A percentile compares a stretch with the other conserved stretches of the same genome.
These are phyloP conservation scores for Ptychadena robeensis DNA, from an alignment of 2,797 vertebrate species.

Conservation along the genomic window DNA sequence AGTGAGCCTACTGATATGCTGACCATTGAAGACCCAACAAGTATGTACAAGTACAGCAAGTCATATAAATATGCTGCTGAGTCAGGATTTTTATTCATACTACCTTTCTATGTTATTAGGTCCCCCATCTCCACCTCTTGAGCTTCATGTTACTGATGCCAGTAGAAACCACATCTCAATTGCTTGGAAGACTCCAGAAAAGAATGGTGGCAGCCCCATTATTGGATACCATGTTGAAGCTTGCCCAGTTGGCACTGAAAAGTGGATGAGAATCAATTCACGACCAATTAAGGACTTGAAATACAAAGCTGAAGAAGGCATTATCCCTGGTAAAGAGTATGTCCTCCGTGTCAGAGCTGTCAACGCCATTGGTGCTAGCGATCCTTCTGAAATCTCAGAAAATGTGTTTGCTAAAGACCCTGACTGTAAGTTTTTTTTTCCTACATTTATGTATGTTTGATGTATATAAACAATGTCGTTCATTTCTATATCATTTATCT, in stretches of 20 bases:
- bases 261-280: slow-evolving; percentile 98
- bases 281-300: slow-evolving; percentile 96
- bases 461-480: slow-evolving; percentile 6
- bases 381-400: slow-evolving; percentile 96
- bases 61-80: neutral
- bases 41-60: slow-evolving; percentile 72
- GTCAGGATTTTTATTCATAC: neutral
- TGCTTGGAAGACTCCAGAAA: slow-evolving; percentile 92
- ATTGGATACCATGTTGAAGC: slow-evolving; percentile 94
- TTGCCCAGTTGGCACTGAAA: slow-evolving; percentile 93
- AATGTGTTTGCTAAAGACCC: slow-evolving; percentile 93
- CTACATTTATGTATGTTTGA: slow-evolving; percentile 4
- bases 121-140: slow-evolving; percentile 89
- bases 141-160: slow-evolving; percentile 91
- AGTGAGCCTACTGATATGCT: slow-evolving; percentile 95
- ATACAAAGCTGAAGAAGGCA: slow-evolving; percentile 88
- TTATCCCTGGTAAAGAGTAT: slow-evolving; percentile 94
- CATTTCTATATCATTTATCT: neutral
- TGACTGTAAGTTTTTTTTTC: slow-evolving; percentile 83
- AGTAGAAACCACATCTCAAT: slow-evolving; percentile 89
- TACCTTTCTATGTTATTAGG: slow-evolving; percentile 73
- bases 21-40: slow-evolving; percentile 90
- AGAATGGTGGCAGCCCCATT: slow-evolving; percentile 89
- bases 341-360: slow-evolving; percentile 93
- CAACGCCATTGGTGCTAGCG: slow-evolving; percentile 89